These are phyloP conservation scores for Drosophila grimshawi DNA, from an alignment of 1,140 invertebrate species.

Conservation along the genomic window DNA sequence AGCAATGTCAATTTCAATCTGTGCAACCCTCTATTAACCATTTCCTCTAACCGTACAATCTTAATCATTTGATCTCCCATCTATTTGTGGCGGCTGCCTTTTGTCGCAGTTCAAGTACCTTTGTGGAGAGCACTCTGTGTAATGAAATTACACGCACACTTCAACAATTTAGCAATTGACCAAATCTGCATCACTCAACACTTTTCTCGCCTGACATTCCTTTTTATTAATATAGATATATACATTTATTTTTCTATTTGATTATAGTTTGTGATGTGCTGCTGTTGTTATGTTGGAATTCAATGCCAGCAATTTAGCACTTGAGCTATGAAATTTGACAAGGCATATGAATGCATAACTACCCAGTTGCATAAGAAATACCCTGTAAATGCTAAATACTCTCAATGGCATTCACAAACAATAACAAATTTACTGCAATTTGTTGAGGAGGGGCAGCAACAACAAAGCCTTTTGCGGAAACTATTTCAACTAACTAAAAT, in stretches of 20 bases:
- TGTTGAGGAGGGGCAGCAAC: slow-evolving; percentile 31
- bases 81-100: slow-evolving; percentile 25
- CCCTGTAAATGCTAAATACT: slow-evolving; percentile 37
- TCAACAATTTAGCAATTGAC: slow-evolving; percentile 78
- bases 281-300: slow-evolving; percentile 32
- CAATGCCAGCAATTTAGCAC: slow-evolving; percentile 74
- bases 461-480: slow-evolving; percentile 44
- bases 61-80: slow-evolving; percentile 30
- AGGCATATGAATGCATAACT: not conserved
- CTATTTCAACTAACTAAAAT: slow-evolving; percentile 55
- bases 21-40: slow-evolving; percentile 17
- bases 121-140: slow-evolving; percentile 33
- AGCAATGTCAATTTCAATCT: not conserved
- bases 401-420: slow-evolving; percentile 51
- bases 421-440: slow-evolving; percentile 66
- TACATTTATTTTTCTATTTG: slow-evolving; percentile 28
- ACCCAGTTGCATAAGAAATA: slow-evolving; percentile 31
- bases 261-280: slow-evolving; percentile 28
- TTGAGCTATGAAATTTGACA: slow-evolving; percentile 49
- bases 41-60: slow-evolving; percentile 22
- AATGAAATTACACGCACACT: slow-evolving; percentile 80
- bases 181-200: slow-evolving; percentile 46
- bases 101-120: slow-evolving; percentile 28
- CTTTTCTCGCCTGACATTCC: slow-evolving; percentile 9
- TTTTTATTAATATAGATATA: not conserved